phyloP scores from a whole-genome alignment of 2,888 invertebrate species.

The Archips crataeganus region DNA sequence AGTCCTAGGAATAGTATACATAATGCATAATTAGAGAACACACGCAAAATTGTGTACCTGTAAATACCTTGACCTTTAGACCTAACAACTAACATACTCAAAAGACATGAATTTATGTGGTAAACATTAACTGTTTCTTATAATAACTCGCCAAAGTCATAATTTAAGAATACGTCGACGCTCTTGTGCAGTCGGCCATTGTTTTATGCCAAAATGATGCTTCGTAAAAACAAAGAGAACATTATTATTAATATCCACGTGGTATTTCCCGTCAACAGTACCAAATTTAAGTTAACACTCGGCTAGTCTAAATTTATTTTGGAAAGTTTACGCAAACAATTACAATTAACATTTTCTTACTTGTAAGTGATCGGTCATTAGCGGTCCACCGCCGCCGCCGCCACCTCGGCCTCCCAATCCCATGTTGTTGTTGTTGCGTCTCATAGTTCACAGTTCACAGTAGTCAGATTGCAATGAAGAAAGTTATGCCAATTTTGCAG shows the following conservation, averaged over 20 bases:
- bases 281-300: too few species aligned
- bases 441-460: slow-evolving; percentile 40
- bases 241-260: too few species aligned
- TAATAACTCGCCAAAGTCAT: not conserved
- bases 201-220: not conserved
- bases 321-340: too few species aligned
- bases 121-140: too few species aligned
- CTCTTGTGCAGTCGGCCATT: slow-evolving; percentile 13
- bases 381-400: slow-evolving; percentile 48
- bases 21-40: too few species aligned
- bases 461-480: not conserved
- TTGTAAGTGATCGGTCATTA: slow-evolving; percentile 58
- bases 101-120: too few species aligned
- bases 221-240: not conserved
- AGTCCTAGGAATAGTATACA: slow-evolving; percentile 54
- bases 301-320: too few species aligned
- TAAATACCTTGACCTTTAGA: too few species aligned
- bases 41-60: too few species aligned
- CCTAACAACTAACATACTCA: too few species aligned
- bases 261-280: too few species aligned
- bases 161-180: not conserved
- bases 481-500: not conserved
- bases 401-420: slow-evolving; percentile 32
- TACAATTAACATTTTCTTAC: slow-evolving; percentile 45
- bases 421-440: slow-evolving; percentile 44